phyloP scores from a whole-genome alignment of 1,140 invertebrate genomes.

The Berghia stephanieae region DNA sequence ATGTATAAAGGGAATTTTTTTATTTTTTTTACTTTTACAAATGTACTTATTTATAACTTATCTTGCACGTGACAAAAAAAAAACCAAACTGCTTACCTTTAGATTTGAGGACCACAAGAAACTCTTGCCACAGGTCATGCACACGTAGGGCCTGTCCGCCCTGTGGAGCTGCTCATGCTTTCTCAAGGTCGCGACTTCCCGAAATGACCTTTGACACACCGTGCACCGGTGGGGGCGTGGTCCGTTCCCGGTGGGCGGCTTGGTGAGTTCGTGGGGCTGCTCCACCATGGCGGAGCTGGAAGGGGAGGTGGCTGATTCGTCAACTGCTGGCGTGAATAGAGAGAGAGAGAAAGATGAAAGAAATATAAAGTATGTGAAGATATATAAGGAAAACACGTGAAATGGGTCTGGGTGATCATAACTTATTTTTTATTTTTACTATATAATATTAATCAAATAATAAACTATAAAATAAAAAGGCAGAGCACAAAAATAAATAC shows the following conservation, averaged over 20 bases:
- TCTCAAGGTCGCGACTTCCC: constrained; percentile 69
- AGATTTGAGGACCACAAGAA: constrained; percentile 62
- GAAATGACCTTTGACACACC: constrained; percentile 78
- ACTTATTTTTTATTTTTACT: no score
- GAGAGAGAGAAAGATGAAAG: no score
- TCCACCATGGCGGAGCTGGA: constrained; percentile 52
- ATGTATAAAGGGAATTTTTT: neutral
- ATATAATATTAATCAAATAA: no score
- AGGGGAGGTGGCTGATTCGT: no score
- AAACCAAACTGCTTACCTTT: no score
- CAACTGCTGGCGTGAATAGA: no score
- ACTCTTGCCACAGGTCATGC: constrained; percentile 63
- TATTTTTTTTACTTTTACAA: neutral
- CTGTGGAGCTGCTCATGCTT: constrained; percentile 65
- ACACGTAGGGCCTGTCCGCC: constrained; percentile 63
- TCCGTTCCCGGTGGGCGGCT: constrained; percentile 68
- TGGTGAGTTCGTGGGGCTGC: constrained; percentile 29
- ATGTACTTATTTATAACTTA: neutral
- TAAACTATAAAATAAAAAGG: no score
- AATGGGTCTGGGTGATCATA: no score
- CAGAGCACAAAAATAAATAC: no score
- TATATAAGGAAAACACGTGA: no score
- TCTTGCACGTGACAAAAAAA: no score
- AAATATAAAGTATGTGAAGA: no score
- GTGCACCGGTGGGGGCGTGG: constrained; percentile 91